Evolutionary conservation across 2,888 invertebrate species (phyloP).

Genomic region (Allacma fusca): DNA sequence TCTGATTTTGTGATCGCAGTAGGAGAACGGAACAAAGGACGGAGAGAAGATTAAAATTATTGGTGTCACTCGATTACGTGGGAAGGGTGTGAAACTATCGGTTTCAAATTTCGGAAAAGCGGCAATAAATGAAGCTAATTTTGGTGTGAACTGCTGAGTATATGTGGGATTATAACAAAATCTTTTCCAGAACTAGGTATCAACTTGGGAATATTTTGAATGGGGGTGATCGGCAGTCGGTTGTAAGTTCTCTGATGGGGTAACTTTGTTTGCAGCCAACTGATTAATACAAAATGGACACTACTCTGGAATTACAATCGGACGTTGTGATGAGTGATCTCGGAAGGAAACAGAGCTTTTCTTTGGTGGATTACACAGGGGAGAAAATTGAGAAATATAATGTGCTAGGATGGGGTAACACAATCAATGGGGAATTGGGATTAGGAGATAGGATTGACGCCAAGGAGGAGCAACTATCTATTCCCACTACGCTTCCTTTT

Average conservation of each 20-base stretch:
- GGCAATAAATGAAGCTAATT: too few relatives aligned
- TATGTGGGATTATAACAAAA: too few relatives aligned
- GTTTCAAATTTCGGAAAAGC: too few relatives aligned
- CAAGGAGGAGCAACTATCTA: conserved; percentile 70
- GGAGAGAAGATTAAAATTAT: too few relatives aligned
- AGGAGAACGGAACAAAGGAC: too few relatives aligned
- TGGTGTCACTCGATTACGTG: too few relatives aligned
- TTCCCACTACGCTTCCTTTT: conserved; percentile 67
- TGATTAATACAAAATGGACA: neutral
- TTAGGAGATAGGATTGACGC: conserved; percentile 74
- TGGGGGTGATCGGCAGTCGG: too few relatives aligned
- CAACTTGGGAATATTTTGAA: too few relatives aligned
- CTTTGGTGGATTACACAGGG: conserved; percentile 23
- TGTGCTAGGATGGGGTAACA: conserved; percentile 80
- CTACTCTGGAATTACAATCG: conserved; percentile 1
- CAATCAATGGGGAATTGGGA: conserved; percentile 79
- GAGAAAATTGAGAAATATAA: conserved; percentile 38
- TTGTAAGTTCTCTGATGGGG: neutral
- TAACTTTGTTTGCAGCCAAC: neutral
- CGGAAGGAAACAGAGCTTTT: conserved; percentile 37
- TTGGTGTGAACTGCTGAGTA: too few relatives aligned
- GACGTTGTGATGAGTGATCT: conserved; percentile 32
- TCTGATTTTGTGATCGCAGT: too few relatives aligned
- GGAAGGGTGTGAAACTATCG: too few relatives aligned
- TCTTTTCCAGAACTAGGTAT: too few relatives aligned